Conservation (phyloP, 2,797 vertebrate species). For the Pitangus sulphuratus region DNA sequence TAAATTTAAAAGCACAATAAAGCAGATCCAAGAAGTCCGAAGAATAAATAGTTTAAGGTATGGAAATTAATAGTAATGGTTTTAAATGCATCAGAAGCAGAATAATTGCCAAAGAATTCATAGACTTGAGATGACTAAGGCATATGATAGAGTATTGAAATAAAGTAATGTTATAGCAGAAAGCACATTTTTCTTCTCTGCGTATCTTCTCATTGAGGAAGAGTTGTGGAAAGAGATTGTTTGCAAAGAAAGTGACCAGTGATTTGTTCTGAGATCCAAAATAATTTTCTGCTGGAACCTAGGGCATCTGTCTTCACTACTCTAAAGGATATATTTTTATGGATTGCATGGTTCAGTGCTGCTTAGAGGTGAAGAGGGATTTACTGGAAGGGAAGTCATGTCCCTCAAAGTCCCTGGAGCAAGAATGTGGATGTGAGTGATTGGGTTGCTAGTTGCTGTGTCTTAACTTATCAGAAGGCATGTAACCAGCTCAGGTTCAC, state of each 20-base stretch:
- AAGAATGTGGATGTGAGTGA: background rate
- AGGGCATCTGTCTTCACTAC: background rate
- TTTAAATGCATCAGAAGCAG: background rate
- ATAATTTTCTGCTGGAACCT: background rate
- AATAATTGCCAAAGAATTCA: background rate
- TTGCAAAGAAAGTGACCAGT: background rate
- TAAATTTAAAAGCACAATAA: background rate
- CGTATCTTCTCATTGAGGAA: background rate
- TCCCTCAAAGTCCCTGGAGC: background rate
- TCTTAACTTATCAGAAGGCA: background rate
- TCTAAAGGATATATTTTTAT: background rate
- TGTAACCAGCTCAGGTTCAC: background rate
- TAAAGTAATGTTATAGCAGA: background rate
- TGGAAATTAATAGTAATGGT: background rate
- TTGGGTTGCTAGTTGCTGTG: background rate
- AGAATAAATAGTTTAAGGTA: background rate
- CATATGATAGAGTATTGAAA: background rate
- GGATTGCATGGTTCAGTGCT: background rate
- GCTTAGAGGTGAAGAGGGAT: background rate
- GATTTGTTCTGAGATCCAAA: background rate
- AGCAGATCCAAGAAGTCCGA: background rate
- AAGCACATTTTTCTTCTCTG: background rate
- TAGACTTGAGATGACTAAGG: background rate
- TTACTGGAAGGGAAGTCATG: background rate
- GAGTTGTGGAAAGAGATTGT: background rate